These are phyloP conservation scores for Gymnoscopelus braueri DNA, from an alignment of 2,797 vertebrate species.

Conservation along the genomic window DNA sequence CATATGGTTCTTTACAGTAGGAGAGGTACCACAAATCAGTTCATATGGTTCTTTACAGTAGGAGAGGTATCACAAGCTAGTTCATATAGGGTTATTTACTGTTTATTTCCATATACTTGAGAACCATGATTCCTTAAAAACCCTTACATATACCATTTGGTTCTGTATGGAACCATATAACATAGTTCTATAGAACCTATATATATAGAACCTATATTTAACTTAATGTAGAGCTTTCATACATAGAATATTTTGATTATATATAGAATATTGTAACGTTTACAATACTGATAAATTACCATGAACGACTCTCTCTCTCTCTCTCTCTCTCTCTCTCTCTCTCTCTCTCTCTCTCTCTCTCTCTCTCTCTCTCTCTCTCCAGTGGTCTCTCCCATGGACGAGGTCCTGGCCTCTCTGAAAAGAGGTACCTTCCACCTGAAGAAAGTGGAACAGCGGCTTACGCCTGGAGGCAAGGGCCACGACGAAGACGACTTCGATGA, in stretches of 20 bases:
- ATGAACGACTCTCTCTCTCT: too few relatives aligned
- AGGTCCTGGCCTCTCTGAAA: constrained; percentile 97
- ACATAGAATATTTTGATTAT: too few relatives aligned
- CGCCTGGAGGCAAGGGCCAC: constrained; percentile 80
- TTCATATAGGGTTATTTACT: too few relatives aligned
- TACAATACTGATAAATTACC: too few relatives aligned
- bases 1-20: background rate
- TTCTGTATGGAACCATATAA: too few relatives aligned
- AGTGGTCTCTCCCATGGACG: constrained; percentile 98
- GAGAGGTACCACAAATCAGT: background rate
- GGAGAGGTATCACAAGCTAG: background rate
- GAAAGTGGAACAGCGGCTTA: constrained; percentile 91
- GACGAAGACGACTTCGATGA: constrained; percentile 71
- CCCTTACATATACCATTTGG: too few relatives aligned
- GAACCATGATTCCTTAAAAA: too few relatives aligned
- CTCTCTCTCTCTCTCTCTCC: constrained; percentile 25
- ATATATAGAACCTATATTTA: too few relatives aligned
- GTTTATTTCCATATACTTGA: too few relatives aligned
- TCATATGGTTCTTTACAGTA: background rate
- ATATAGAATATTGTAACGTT: too few relatives aligned
- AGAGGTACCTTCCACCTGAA: constrained; percentile 95
- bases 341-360: background rate
- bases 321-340: constrained; percentile 1
- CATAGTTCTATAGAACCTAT: too few relatives aligned
- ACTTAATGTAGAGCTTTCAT: too few relatives aligned